phyloP scores from a whole-genome alignment of 92 coral and sea anemone genomes.

The Epizoanthus stellaris region DNA sequence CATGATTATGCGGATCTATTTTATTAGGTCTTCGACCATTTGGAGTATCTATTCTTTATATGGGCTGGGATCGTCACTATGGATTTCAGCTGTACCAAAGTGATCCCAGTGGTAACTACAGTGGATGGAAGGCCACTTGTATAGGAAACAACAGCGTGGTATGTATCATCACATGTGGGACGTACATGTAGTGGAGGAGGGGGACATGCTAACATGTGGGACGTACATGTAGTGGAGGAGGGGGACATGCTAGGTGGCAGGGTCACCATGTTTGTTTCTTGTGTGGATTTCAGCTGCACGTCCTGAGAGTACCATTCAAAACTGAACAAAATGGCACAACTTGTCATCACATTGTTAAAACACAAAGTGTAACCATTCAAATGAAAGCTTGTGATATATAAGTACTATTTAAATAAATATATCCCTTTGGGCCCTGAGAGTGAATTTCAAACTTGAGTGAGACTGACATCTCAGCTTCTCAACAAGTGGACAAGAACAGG shows the following conservation, averaged over 20 bases:
- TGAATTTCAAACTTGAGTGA: no score
- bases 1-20: neutral
- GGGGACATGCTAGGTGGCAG: neutral
- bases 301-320: no score
- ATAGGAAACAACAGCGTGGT: constrained; percentile 99
- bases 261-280: neutral
- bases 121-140: constrained; percentile 99
- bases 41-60: constrained; percentile 97
- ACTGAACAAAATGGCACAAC: neutral
- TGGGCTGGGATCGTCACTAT: constrained; percentile 98
- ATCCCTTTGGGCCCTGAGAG: no score
- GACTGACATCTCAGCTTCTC: neutral
- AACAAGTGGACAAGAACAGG: neutral
- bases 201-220: neutral
- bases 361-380: no score
- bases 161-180: constrained; percentile 13
- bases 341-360: neutral
- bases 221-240: neutral
- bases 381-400: no score
- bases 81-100: constrained; percentile 98
- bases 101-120: constrained; percentile 99
- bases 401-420: no score
- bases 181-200: neutral
- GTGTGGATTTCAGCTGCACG: no score
- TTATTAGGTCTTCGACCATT: constrained; percentile 88